phyloP scores from a whole-genome alignment of 2,888 invertebrate genomes.

The Scelioninae gen. 2 region DNA sequence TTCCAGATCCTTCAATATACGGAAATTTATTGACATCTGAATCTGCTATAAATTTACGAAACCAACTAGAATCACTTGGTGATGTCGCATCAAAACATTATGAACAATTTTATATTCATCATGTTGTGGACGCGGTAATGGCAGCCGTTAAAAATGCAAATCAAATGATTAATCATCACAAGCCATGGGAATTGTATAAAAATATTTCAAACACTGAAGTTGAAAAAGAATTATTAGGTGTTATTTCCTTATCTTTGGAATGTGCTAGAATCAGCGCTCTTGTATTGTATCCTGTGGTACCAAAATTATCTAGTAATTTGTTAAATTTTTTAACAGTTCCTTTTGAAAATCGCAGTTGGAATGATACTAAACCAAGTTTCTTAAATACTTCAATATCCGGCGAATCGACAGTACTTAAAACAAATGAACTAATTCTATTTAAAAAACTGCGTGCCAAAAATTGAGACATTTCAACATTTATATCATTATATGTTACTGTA shows the following conservation, averaged over 20 bases:
- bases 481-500: no score
- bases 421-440: conserved; percentile 41
- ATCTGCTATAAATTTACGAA: conserved; percentile 77
- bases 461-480: no score
- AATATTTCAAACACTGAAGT: conserved; percentile 74
- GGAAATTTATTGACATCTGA: conserved; percentile 74
- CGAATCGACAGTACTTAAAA: conserved; percentile 5
- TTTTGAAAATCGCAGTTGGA: conserved; percentile 76
- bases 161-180: conserved; percentile 88
- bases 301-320: conserved; percentile 81
- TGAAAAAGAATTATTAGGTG: conserved; percentile 80
- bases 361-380: conserved; percentile 71
- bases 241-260: conserved; percentile 91
- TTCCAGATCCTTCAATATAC: conserved; percentile 80
- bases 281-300: conserved; percentile 90
- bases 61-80: conserved; percentile 76
- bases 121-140: conserved; percentile 87
- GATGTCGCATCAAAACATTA: conserved; percentile 83
- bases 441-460: no score
- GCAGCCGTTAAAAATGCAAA: conserved; percentile 86
- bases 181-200: conserved; percentile 92
- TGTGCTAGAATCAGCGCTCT: conserved; percentile 87
- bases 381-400: conserved; percentile 30
- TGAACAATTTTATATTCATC: conserved; percentile 86
- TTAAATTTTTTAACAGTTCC: conserved; percentile 82